Evolutionary conservation across 1,140 invertebrate species (phyloP), one percentile per base, ranked within the genome.

Genomic region (Antheraea mylitta): DNA sequence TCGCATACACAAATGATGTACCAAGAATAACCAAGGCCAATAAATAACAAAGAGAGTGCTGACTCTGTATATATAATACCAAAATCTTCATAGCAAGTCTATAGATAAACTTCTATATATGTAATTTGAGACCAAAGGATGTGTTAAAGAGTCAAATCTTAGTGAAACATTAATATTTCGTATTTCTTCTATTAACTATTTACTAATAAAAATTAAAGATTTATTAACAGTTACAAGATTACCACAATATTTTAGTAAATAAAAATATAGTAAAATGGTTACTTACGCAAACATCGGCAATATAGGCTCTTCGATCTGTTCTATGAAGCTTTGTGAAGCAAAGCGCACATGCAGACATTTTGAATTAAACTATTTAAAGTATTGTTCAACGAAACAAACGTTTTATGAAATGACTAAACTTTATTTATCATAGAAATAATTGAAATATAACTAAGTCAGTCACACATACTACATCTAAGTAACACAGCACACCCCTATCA

Each of bases 361-460:
- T 61, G 8, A 0, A 19, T 6, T 63, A 63, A 63, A 2, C 8
- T 30, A 45, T 65, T 10, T 5, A 38, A 45, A 64, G 58, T 48
- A 66, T 30, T 66, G 68, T 53, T 53, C 5, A 53, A 53, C 45
- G 6, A 68, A 70, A 68, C 45, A 62, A 66, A 64, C 18, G 13
- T 61, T 18, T 10, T 38, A 64, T 30, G 18, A 66, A 69, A 68
- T 61, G 58, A 67, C 61, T 60, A 69, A 19, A 74, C 67, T 66
- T 22, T 67, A 77, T 87, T 90, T 85, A 86, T 87, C 60, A 86
- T 79, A 80, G 76, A 80, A 80, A 74, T 78, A 78, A 77, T 79
- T 73, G 78, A 80, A 78, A 77, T 53, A 81, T 80, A 83, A 83
- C 81, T 89, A 91, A 85, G 72, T 91, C 89, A 91, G 89, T 90